Evolutionary conservation across 2,888 invertebrate genomes (phyloP), one percentile per base, ranked within the genome.

Genomic region (Salticus scenicus): DNA sequence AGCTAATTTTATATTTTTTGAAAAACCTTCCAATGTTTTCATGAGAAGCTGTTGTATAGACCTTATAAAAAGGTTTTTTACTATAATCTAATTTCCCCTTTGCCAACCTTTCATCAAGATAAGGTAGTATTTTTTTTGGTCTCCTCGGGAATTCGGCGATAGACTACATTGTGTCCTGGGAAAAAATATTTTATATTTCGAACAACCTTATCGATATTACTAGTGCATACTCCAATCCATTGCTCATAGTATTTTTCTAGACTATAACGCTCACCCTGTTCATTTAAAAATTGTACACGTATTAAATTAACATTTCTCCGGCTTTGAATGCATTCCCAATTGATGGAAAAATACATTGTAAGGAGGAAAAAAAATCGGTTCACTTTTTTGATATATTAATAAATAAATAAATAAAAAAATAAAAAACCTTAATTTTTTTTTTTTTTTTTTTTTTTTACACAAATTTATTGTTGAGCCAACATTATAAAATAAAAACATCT

Each of bases 1-100:
- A 63, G 7, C 24, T 4, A 24, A 63, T 63, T 63, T 63, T 63
- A 24, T 63, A 24, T n/a, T 2, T 2, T 24, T 63, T 7, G 24
- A 63, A 24, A 2, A 63, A 63, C 1, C 7, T 20, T 4, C 63
- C 63, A 4, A 63, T 27, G 28, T 63, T 17, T 17, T 17, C 51
- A 20, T 20, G 24, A 51, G 5, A 5, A 14, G 27, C 14, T 0
- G 17, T 42, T 1, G 33, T 30, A 14, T 71, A 78, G 0, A 79
- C 12, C 27, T 72, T 79, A 28, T 73, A 79, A 31, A 79, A 79
- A n/a, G 64, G 66, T 27, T 79, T 79, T 0, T 20, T 0, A 0
- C 8, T 10, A n/a, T n/a, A 42, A 17, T 79, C 66, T 31, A 79
- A 31, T 28, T 70, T 63, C 7, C 31, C 41, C 1, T 5, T 10